Evolutionary conservation across 2,113 vertebrate species (phyloP).

Genomic region (Scophthalmus maximus): DNA sequence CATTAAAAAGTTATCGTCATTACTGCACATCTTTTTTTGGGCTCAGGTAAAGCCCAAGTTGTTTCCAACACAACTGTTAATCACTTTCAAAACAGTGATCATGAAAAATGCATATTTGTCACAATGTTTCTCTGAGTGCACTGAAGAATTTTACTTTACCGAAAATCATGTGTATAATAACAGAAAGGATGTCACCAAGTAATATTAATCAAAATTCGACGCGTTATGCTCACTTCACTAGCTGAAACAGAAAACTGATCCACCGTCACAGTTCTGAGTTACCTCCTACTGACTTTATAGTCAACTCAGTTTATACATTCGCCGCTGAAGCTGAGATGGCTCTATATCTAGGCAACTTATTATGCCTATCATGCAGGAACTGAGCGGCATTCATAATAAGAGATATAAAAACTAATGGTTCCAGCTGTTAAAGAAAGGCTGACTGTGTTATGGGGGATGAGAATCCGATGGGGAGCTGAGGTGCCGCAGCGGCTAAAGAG

Average conservation of each 20-base stretch:
- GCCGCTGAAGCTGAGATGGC: constrained; percentile 38
- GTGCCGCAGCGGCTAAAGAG: constrained; percentile 38
- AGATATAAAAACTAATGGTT: constrained; percentile 68
- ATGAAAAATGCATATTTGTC: not conserved
- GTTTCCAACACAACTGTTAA: not conserved
- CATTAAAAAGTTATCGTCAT: no score
- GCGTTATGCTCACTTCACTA: no score
- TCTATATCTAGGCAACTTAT: constrained; percentile 45
- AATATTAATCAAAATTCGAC: no score
- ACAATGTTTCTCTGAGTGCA: no score
- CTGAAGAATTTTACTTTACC: no score
- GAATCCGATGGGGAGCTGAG: constrained; percentile 23
- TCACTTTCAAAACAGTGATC: not conserved
- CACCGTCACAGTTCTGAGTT: no score
- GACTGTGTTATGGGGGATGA: constrained; percentile 53
- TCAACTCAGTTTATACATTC: constrained; percentile 46
- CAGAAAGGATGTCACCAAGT: no score
- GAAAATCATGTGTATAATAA: no score
- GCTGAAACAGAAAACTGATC: no score
- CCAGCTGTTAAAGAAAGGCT: constrained; percentile 55
- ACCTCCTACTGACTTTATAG: constrained; percentile 25
- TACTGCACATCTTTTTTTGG: no score
- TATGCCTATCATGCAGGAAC: constrained; percentile 51
- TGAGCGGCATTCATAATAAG: constrained; percentile 58
- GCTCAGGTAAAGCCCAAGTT: not conserved